Base-by-base conservation (phyloP, 53 echinoderm and acorn worm genomes). In the Stichopus horrens region DNA sequence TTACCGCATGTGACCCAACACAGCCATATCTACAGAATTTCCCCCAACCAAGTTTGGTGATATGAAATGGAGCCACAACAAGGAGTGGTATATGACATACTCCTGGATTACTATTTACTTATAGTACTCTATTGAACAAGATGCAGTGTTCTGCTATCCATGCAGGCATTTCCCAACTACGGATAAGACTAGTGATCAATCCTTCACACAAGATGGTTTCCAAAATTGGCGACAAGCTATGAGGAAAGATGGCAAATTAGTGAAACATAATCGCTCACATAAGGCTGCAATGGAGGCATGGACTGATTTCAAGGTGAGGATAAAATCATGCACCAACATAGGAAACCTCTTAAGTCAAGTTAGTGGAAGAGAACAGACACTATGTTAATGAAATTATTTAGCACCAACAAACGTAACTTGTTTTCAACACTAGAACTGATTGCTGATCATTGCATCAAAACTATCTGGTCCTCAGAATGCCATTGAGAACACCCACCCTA, bases 151-250 rank as follows among this genome's bases (percentile, higher is more conserved):
- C 23, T 86, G 86, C 86, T 86, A 68, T 53, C 73, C 87, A 8
- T 87, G 87, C 80, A 78, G 89, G 19, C 89, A 89, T 63, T 89
- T 89, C 81, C 78, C 79, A 65, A 14, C 89, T 16, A 8, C 55
- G 4, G 60, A 23, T 54, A 60, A 77, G 63, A 4, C 52, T 11
- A 37, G 37, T 77, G 86, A 86, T 65, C 73, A 23, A 23, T 65
- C 86, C 11, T 86, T 86, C 71, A 71, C 73, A 11, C 23, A 52
- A 23, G 86, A 86, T 5, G 86, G 86, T 8, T 86, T 86, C 73
- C 67, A 68, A 6, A 86, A 86, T 20, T 86, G 86, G 86, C 51
- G 86, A 52, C 86, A 86, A 65, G 86, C 86, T 23, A 68, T 54
- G 73, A 68, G 86, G 23, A 86, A 86, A 23, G 86, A 86, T 86